Conservation (phyloP, 1,140 invertebrate genomes). For the Apocrypta bakeri region DNA sequence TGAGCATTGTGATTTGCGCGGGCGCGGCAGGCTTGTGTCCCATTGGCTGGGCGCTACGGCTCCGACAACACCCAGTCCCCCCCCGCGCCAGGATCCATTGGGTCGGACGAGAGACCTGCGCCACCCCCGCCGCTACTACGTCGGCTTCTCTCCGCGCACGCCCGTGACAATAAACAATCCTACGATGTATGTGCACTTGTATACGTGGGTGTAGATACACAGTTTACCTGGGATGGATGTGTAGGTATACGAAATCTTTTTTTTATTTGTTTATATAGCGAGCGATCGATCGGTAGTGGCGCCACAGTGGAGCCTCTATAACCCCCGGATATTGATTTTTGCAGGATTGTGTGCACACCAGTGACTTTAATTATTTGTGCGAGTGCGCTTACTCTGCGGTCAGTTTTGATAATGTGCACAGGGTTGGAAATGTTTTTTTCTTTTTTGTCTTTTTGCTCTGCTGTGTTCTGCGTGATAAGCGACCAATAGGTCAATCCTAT, state of each 20-base stretch:
- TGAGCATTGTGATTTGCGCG: slow-evolving; percentile 76
- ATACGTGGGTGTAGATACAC: not conserved
- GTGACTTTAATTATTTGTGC: not conserved
- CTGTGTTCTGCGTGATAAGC: no score
- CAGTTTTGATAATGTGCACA: no score
- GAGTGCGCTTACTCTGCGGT: no score
- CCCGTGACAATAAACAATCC: slow-evolving; percentile 70
- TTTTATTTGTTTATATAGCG: no score
- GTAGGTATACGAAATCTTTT: no score
- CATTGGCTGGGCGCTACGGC: slow-evolving; percentile 63
- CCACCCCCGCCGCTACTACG: slow-evolving; percentile 60
- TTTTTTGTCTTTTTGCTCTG: no score
- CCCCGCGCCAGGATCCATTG: slow-evolving; percentile 52
- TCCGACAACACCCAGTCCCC: slow-evolving; percentile 59
- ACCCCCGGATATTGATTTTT: slow-evolving; percentile 12
- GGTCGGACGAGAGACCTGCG: slow-evolving; percentile 62
- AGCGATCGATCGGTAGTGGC: not conserved
- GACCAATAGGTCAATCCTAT: no score
- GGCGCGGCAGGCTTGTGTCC: slow-evolving; percentile 60
- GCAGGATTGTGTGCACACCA: not conserved
- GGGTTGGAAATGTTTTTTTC: no score
- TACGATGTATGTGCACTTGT: slow-evolving; percentile 51
- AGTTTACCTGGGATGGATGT: no score
- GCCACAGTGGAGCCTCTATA: not conserved
- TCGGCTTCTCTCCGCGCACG: not conserved